Evolutionary conservation across 1,140 invertebrate species (phyloP), one percentile per base, ranked within the genome.

Genomic region (Eufriesea mexicana): DNA sequence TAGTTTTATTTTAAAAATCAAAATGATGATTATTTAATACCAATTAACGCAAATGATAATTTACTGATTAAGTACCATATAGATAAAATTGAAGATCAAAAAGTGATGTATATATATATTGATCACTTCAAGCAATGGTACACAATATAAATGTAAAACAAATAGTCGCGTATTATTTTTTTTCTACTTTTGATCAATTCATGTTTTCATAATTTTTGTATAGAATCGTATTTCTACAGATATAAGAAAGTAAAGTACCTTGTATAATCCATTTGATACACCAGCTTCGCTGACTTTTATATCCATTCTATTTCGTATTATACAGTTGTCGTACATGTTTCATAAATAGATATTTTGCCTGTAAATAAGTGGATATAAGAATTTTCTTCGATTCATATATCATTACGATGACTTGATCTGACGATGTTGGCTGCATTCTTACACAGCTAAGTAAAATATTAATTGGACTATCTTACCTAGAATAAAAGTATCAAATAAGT

Each of bases 401-500:
- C 59, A 68, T 74, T 71, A 86, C 35, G 77, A 55, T 77, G 76
- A 84, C 45, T 79, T 71, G 85, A 83, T 90, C 89, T 88, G 90
- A 90, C 91, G 90, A 94, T 92, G 89, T 86, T 89, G 84, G 89
- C 83, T 88, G 86, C 85, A 91, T 73, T 89, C 88, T 91, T 92
- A 93, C 79, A 90, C 84, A 81, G 89, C 90, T 92, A 92, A 92
- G 84, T 86, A 89, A 92, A 90, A 81, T 91, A 92, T 93, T 92
- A 90, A 92, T 94, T 90, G 85, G 78, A 87, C 89, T 92, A 92
- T 89, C 84, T 92, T 91, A 91, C 83, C 91, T 93, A 93, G 83
- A 92, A 90, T 92, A 93, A 90, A 91, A 92, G 91, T 93, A 93
- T 93, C 89, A 93, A 93, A 93, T 93, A 92, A 92, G 85, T 91